These are phyloP conservation scores for Ispidina lecontei DNA, from an alignment of 2,797 vertebrate species.

Conservation along the genomic window DNA sequence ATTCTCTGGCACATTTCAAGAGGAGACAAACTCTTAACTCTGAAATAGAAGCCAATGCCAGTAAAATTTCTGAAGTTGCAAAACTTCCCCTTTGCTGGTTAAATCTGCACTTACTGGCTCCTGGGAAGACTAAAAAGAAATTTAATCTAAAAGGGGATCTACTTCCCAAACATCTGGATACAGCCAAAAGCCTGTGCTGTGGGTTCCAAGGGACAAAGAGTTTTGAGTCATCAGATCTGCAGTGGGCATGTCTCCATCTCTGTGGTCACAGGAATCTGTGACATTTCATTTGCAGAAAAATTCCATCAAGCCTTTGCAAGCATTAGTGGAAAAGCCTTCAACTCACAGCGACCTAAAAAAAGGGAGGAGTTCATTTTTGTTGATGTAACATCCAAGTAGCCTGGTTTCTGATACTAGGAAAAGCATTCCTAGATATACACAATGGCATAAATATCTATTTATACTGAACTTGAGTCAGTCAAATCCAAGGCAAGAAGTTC, in stretches of 20 bases:
- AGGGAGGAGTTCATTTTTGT: not conserved
- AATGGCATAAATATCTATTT: not conserved
- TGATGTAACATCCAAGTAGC: not conserved
- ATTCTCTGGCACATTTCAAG: not conserved
- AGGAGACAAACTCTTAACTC: not conserved
- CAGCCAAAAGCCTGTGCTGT: not conserved
- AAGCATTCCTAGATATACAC: not conserved
- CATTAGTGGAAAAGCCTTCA: not conserved
- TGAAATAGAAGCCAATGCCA: not conserved
- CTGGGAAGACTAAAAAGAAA: not conserved
- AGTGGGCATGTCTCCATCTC: not conserved
- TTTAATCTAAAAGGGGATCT: not conserved
- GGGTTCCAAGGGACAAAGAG: not conserved
- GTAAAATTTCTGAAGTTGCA: not conserved
- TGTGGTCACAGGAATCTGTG: not conserved
- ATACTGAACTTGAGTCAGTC: not conserved
- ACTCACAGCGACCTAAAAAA: not conserved
- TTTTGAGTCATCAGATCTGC: not conserved
- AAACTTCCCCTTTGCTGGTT: not conserved
- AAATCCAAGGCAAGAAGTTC: not conserved
- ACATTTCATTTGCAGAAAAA: not conserved
- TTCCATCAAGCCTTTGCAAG: not conserved
- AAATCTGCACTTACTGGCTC: not conserved
- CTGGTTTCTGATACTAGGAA: not conserved
- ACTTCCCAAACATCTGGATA: not conserved